Evolutionary conservation across 2,113 vertebrate genomes (phyloP).

Genomic region (Pycnonotus jocosus): DNA sequence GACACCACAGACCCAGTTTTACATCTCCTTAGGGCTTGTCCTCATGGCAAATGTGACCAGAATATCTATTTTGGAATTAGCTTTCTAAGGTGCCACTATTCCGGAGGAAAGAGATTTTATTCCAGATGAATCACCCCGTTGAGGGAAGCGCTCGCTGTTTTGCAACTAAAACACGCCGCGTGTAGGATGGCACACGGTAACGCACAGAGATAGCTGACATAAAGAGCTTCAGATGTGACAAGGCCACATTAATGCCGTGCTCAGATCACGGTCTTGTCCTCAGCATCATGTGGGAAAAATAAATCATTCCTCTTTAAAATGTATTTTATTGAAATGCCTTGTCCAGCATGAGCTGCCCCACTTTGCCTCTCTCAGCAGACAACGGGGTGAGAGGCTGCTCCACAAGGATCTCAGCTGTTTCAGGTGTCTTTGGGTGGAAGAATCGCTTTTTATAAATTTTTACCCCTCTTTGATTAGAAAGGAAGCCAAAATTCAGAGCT

Average conservation of each 20-base stretch:
- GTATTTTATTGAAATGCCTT: neutral
- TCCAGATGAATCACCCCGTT: neutral
- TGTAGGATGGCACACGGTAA: neutral
- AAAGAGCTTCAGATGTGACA: neutral
- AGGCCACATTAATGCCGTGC: fast-evolving
- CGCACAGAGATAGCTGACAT: neutral
- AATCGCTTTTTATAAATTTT: neutral
- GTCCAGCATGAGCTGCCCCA: neutral
- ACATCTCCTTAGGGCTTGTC: constrained; percentile 36
- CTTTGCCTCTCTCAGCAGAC: neutral
- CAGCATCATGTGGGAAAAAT: neutral
- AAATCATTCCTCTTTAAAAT: neutral
- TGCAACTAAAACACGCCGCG: fast-evolving
- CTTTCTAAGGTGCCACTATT: neutral
- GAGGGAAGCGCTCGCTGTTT: neutral
- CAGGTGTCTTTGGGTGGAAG: neutral
- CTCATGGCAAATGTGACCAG: constrained; percentile 47
- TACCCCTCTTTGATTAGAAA: neutral
- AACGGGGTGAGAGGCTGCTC: neutral
- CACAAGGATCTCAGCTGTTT: neutral
- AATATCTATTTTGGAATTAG: constrained; percentile 55
- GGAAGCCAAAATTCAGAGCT: neutral
- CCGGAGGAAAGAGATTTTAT: constrained; percentile 10
- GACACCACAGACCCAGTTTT: constrained; percentile 9
- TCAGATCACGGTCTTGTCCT: neutral